Evolutionary conservation across 2,888 invertebrate species (phyloP), one percentile per base, ranked within the genome.

Genomic region (Euplagia quadripunctaria): DNA sequence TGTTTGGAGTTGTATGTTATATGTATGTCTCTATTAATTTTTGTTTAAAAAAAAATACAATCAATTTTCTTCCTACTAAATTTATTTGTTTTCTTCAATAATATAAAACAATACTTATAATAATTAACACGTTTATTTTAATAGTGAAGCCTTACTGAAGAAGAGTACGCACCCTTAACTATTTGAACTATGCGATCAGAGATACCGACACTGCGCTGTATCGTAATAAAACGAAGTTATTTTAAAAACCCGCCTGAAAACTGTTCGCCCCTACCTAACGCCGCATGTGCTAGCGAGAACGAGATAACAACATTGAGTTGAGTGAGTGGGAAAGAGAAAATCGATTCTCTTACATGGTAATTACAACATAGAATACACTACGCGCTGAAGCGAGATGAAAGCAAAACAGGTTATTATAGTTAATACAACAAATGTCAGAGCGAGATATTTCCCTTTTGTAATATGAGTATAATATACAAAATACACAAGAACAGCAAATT

Each of bases 251-350:
- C 76, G 74, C 80, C 77, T 76, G 76, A 79, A 82, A 80, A 84
- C 66, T 68, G 70, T 72, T 79, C 79, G 74, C 74, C 83, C 82
- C 77, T 79, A 76, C 82, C 80, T 82, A 81, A 84, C 78, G 74
- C 84, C 83, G 81, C 80, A 77, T 79, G 78, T 79, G 76, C 74
- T 79, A 65, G 79, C 73, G 87, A 89, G 76, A 91, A 76, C 82
- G 89, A 87, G 90, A 90, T 74, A 75, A 73, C 68, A 70, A 77
- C 81, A 80, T 68, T 70, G 77, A 73, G 90, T 82, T 77, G 83
- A 90, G 67, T 70, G 77, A 73, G 90, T 82, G 77, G 83, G 90
- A 94, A 88, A 90, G 93, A 91, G 93, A 90, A 84, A 84, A 85
- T 84, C 82, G 83, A 88, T 88, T 80, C 79, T 75, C 82, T 78